Base-by-base conservation (phyloP, 2,113 vertebrate genomes). In the Thunnus maccoyii region DNA sequence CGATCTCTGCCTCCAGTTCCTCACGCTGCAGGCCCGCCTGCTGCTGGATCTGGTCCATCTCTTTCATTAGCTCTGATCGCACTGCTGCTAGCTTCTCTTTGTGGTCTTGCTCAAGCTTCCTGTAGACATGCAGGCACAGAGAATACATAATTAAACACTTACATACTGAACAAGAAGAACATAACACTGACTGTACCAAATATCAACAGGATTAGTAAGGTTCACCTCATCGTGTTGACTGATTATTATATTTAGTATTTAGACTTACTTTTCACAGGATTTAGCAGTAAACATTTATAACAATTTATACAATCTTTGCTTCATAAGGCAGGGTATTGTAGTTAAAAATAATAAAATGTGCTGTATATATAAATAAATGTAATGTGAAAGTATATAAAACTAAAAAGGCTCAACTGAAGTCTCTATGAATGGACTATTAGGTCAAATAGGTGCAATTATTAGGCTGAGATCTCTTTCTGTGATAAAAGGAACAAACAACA, bases 91-190 rank as follows among this genome's bases (percentile, higher is more conserved):
- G 91, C 1, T 95, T 94, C 9, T 99, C 97, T 87, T 94, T 97
- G 93, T 99, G 96, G 8, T 98, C 97, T 85, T 97, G 96, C 0
- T 99, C 97, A 79, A 99, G 94, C 90, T 97, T 99, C 93, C 98
- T 99, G 71, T 0, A 74, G 0, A 81, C 9, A 44, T 27, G 50
- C 3, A 61, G 12, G 51, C 15, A 72, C 65, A 80, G n/a, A 46
- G 25, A 9, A 18, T 5, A 60, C 2, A 57, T 0, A 56, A n/a
- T 9, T 7, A 9, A 17, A 41, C 1, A 4, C 7, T 57, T 22
- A 46, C 20, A 66, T 32, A 18, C 0, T n/a, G 2, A 80, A 17
- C 22, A 17, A 32, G 27, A 22, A 27, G 54, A 51, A 50, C 3
- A 41, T 41, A 41, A 41, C 6, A 41, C 36, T 41, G 36, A 41